phyloP scores from a whole-genome alignment of 1,140 invertebrate genomes.

The Heliconius eleuchia region DNA sequence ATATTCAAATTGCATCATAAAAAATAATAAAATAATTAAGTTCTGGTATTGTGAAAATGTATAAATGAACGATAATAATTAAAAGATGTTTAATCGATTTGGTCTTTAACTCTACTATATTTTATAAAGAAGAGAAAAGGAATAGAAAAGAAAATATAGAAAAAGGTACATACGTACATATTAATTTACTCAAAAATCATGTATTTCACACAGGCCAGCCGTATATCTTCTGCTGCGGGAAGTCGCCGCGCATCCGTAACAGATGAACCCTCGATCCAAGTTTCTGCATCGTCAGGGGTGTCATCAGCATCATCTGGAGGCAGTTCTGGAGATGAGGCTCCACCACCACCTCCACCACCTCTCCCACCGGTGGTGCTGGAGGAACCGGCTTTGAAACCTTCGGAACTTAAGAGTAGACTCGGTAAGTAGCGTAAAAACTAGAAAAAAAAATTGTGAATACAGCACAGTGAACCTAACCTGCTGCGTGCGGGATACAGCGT shows the following conservation, averaged over 20 bases:
- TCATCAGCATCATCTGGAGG: constrained; percentile 54
- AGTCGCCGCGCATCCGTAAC: constrained; percentile 65
- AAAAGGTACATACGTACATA: neutral
- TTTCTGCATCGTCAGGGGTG: constrained; percentile 66
- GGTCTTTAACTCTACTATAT: no score
- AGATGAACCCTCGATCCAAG: constrained; percentile 54
- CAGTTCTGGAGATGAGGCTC: constrained; percentile 70
- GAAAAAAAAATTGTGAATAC: no score
- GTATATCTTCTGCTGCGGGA: constrained; percentile 68
- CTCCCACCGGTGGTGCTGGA: constrained; percentile 80
- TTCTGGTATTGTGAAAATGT: no score
- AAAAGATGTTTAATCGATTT: no score
- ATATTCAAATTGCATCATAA: no score
- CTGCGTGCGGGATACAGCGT: no score
- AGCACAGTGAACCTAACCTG: no score
- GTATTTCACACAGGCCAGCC: constrained; percentile 54
- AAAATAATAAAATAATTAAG: no score
- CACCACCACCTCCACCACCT: constrained; percentile 85
- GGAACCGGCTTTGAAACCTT: constrained; percentile 83
- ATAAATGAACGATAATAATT: no score
- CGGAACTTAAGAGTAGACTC: constrained; percentile 76
- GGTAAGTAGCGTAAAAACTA: constrained; percentile 48
- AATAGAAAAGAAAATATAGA: no score
- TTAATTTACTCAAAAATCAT: neutral
- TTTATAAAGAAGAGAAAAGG: no score